Evolutionary conservation across 2,113 vertebrate species (phyloP).

Genomic region (Collichthys lucidus): DNA sequence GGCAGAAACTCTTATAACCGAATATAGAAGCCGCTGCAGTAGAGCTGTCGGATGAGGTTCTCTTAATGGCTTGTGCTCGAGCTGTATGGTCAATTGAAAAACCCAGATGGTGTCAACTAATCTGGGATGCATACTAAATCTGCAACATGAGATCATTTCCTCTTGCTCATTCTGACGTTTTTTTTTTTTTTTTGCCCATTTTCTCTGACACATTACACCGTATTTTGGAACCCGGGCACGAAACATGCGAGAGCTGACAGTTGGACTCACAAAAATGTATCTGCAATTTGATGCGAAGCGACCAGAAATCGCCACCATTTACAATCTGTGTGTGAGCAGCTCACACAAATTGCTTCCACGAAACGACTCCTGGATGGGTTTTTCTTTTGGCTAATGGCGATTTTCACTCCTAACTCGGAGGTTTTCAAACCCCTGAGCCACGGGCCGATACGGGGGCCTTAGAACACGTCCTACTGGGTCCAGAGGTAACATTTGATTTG

Average conservation of each 20-base stretch:
- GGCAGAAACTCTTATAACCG: background rate
- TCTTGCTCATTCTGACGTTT: background rate
- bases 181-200: slow-evolving; percentile 1
- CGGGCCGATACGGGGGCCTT: background rate
- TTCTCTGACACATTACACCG: background rate
- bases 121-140: background rate
- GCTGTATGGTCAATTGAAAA: background rate
- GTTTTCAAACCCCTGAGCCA: background rate
- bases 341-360: background rate
- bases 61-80: background rate
- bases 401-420: background rate
- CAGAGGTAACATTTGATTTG: background rate
- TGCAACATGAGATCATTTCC: background rate
- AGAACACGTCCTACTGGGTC: background rate
- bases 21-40: background rate
- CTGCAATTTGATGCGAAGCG: background rate
- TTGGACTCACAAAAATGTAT: background rate
- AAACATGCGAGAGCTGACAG: background rate
- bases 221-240: background rate
- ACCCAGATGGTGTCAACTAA: background rate
- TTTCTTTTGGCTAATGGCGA: background rate
- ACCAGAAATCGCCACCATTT: background rate
- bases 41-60: background rate
- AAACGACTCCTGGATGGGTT: background rate
- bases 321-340: background rate